These are phyloP conservation scores for Serripes groenlandicus DNA, from an alignment of 2,888 invertebrate genomes.

Conservation along the genomic window DNA sequence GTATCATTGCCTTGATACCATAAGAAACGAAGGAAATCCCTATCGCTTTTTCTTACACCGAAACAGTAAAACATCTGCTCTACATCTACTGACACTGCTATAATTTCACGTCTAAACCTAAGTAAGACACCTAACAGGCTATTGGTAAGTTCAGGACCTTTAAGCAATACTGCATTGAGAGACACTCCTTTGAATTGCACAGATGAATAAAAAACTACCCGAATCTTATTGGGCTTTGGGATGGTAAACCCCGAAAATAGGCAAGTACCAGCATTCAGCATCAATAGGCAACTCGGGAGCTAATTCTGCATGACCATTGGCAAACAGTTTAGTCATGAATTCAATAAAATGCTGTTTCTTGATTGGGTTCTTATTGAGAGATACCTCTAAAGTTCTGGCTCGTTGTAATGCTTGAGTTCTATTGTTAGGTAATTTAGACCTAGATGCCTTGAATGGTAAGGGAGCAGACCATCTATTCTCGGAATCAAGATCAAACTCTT, in stretches of 20 bases:
- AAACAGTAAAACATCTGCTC: too few relatives aligned
- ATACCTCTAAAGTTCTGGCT: conserved; percentile 15
- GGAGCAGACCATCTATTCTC: conserved; percentile 41
- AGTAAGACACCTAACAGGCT: too few relatives aligned
- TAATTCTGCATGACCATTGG: conserved; percentile 51
- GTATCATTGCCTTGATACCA: too few relatives aligned
- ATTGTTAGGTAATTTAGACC: conserved; percentile 44
- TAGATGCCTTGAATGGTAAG: conserved; percentile 34
- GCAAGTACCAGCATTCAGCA: conserved; percentile 46
- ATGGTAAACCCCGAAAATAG: conserved; percentile 37
- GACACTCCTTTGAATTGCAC: too few relatives aligned
- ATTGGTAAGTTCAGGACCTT: too few relatives aligned
- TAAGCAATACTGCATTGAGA: too few relatives aligned
- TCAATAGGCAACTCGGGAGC: conserved; percentile 34
- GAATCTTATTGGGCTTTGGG: too few relatives aligned
- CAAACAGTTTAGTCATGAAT: conserved; percentile 43
- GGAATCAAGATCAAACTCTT: conserved; percentile 4
- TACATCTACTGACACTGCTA: too few relatives aligned
- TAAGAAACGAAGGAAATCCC: too few relatives aligned
- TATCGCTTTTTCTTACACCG: too few relatives aligned
- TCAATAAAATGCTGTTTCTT: conserved; percentile 20
- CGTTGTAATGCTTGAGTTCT: conserved; percentile 34
- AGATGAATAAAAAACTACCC: too few relatives aligned
- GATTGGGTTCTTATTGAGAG: conserved; percentile 9
- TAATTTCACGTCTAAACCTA: too few relatives aligned